phyloP scores from a whole-genome alignment of 2,888 invertebrate species.

The Cosmopolites sordidus region DNA sequence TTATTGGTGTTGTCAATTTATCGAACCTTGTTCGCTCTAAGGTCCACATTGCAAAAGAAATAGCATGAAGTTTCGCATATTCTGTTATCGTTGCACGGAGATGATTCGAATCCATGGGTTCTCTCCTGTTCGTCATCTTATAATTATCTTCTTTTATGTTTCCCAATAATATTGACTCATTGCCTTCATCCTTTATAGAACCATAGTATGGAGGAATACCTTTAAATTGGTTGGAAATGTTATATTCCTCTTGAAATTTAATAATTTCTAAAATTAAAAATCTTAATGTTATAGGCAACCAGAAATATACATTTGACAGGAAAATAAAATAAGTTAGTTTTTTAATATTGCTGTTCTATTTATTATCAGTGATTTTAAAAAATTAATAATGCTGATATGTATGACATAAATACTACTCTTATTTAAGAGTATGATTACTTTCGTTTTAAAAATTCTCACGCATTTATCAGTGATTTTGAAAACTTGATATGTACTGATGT shows the following conservation, averaged over 20 bases:
- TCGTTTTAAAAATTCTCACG: too few species aligned
- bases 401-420: too few species aligned
- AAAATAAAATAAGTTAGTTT: too few species aligned
- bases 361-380: too few species aligned
- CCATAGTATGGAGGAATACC: slow-evolving; percentile 23
- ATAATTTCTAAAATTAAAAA: slow-evolving; percentile 9
- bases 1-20: slow-evolving; percentile 8
- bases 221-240: slow-evolving; percentile 18
- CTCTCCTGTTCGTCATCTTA: slow-evolving; percentile 5
- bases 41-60: slow-evolving; percentile 21
- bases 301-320: too few species aligned
- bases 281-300: too few species aligned
- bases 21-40: slow-evolving; percentile 16
- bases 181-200: slow-evolving; percentile 9
- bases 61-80: slow-evolving; percentile 22
- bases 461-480: too few species aligned
- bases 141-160: slow-evolving; percentile 32
- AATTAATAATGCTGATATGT: too few species aligned
- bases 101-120: slow-evolving; percentile 21
- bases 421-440: too few species aligned
- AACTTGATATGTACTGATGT: too few species aligned
- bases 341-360: too few species aligned
- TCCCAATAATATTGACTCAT: slow-evolving; percentile 33
- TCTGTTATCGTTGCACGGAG: slow-evolving; percentile 13
- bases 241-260: slow-evolving; percentile 13